Evolutionary conservation across 2,888 invertebrate genomes (phyloP), one percentile per base, ranked within the genome.

Genomic region (Luffia ferchaultella): DNA sequence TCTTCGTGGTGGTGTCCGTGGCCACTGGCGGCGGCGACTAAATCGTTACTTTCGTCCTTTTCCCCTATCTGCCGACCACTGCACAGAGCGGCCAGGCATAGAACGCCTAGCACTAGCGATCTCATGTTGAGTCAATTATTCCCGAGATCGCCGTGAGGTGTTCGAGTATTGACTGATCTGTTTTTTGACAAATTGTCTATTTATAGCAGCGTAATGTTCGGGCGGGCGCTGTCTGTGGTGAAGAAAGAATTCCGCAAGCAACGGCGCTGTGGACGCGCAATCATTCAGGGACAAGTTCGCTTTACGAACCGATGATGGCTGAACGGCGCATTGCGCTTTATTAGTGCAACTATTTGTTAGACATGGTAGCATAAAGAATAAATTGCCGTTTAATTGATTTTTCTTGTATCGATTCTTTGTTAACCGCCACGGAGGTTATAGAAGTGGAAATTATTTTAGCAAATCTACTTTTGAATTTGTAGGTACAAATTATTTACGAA

Each of bases 11-110:
- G 73, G 50, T 64, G 63, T 19, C 64, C 55, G 50, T 78, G 73
- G 1, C 68, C 70, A 53, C 75, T 78, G 16, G 82, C 82, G 7
- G 82, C 82, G 16, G 77, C 73, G 16, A 78, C 77, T 18, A 82
- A 63, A 52, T 82, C 82, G 17, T 43, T 18, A 16, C 15, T 30
- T 54, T 74, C 75, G 40, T 72, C 71, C 54, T 76, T 77, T 56
- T 78, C 76, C 1, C 64, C 70, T 12, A 76, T 54, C 54, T 76
- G 76, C 54, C 73, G 67, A 57, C 70, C 76, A 17, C 49, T 43
- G 62, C 67, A 74, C 7, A 66, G 76, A 55, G 73, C 76, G 68
- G 67, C 76, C 50, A 83, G 75, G 72, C 78, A 82, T 50, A 76
- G 60, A 50, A 78, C 58, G 54, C 74, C 74, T 53, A 74, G 54